A percentile compares a stretch with the other conserved stretches of the same genome.
Conservation (phyloP, 1,140 invertebrate genomes). For the Sinella curviseta region DNA sequence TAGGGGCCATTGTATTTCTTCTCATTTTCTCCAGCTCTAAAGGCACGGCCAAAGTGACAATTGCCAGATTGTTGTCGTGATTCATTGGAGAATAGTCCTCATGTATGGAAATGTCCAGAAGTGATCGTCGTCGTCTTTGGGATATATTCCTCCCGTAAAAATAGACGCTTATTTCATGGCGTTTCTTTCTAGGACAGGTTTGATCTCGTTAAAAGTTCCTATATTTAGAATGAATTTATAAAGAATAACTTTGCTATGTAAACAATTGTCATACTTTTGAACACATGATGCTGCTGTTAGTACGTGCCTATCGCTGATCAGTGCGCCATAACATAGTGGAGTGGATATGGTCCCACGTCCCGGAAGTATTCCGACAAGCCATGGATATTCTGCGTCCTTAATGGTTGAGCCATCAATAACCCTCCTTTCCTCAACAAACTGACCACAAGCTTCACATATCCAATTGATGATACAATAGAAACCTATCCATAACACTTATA, state of each 20-base stretch:
- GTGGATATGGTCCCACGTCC: too few species aligned
- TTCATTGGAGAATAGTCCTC: background rate
- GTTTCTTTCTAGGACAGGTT: background rate
- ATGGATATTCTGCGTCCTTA: background rate
- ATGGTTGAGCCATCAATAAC: background rate
- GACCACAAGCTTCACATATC: background rate
- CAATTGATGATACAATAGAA: background rate
- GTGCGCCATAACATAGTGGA: background rate
- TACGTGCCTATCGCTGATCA: constrained; percentile 12
- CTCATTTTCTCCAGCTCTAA: background rate
- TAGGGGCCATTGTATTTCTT: background rate
- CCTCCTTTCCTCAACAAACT: background rate
- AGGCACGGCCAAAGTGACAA: background rate
- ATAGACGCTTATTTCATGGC: background rate
- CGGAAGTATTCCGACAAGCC: background rate
- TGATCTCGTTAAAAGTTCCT: background rate
- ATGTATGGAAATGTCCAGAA: background rate
- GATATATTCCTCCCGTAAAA: background rate
- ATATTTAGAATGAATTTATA: background rate
- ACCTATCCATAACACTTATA: background rate
- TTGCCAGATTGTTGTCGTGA: constrained; percentile 13
- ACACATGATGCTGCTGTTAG: constrained; percentile 9
- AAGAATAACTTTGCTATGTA: too few species aligned
- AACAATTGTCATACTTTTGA: background rate
- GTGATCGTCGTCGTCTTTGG: background rate